Evolutionary conservation across 2,888 invertebrate species (phyloP).

Genomic region (Dryocosmus kuriphilus): DNA sequence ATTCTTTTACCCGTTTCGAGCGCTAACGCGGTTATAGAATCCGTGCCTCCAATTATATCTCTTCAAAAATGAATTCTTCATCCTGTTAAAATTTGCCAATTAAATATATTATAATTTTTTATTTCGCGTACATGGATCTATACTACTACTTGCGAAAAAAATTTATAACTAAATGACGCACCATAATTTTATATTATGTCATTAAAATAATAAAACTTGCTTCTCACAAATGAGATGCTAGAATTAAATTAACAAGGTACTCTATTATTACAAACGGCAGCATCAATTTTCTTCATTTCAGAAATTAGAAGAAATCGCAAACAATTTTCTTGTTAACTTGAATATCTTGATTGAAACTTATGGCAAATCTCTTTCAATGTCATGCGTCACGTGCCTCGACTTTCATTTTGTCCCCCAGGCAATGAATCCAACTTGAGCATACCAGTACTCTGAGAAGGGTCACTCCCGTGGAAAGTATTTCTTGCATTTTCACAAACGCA

Average conservation of each 20-base stretch:
- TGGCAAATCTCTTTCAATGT: slow-evolving; percentile 25
- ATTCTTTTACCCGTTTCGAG: too few relatives aligned
- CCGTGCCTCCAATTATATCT: too few relatives aligned
- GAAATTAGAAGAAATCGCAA: slow-evolving; percentile 24
- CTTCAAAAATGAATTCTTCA: too few relatives aligned
- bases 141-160: too few relatives aligned
- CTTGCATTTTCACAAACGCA: slow-evolving; percentile 31
- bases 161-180: too few relatives aligned
- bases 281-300: neutral
- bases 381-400: slow-evolving; percentile 26
- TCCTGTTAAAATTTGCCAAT: too few relatives aligned
- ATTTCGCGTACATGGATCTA: too few relatives aligned
- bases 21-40: too few relatives aligned
- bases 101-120: too few relatives aligned
- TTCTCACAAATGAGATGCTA: neutral
- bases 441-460: slow-evolving; percentile 39
- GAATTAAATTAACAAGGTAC: neutral
- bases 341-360: slow-evolving; percentile 17
- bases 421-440: neutral
- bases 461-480: slow-evolving; percentile 54
- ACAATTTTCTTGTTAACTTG: slow-evolving; percentile 28
- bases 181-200: too few relatives aligned
- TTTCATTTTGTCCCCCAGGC: slow-evolving; percentile 31
- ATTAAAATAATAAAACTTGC: neutral
- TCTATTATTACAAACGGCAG: neutral